Evolutionary conservation across 2,113 vertebrate genomes (phyloP).

Genomic region (Polypterus senegalus): DNA sequence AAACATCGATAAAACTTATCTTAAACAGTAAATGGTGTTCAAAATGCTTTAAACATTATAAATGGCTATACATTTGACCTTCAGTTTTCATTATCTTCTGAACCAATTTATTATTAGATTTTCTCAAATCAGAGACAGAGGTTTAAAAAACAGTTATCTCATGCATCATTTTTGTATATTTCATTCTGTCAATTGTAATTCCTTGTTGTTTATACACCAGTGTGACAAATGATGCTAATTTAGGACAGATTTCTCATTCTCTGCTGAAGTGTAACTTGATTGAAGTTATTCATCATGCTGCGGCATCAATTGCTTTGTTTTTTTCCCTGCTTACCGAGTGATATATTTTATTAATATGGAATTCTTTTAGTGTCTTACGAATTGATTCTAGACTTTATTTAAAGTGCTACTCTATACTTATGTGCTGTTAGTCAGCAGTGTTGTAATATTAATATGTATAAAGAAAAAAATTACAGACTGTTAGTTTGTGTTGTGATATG

Average conservation of each 20-base stretch:
- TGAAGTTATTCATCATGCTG: constrained; percentile 26
- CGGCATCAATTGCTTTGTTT: constrained; percentile 2
- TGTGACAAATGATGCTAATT: constrained; percentile 27
- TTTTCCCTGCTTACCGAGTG: constrained; percentile 23
- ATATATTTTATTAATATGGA: constrained; percentile 22
- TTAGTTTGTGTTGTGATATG: no score
- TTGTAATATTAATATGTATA: no score
- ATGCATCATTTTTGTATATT: constrained; percentile 9
- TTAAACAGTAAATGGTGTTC: no score
- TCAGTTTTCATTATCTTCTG: constrained; percentile 23
- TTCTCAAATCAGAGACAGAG: constrained; percentile 15
- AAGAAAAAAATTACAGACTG: no score
- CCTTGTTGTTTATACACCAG: constrained; percentile 13
- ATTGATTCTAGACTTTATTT: constrained; percentile 10
- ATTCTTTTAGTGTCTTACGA: constrained; percentile 33
- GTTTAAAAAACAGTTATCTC: constrained; percentile 24
- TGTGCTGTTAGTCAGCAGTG: neutral
- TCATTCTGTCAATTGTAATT: constrained; percentile 24
- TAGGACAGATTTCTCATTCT: constrained; percentile 22
- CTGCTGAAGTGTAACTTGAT: constrained; percentile 28
- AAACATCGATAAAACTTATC: no score
- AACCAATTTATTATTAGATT: constrained; percentile 15
- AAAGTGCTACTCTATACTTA: no score
- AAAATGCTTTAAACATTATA: no score
- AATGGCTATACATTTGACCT: constrained; percentile 18